Evolutionary conservation across 2,113 vertebrate genomes (phyloP).

Genomic region (Leucoraja erinaceus): DNA sequence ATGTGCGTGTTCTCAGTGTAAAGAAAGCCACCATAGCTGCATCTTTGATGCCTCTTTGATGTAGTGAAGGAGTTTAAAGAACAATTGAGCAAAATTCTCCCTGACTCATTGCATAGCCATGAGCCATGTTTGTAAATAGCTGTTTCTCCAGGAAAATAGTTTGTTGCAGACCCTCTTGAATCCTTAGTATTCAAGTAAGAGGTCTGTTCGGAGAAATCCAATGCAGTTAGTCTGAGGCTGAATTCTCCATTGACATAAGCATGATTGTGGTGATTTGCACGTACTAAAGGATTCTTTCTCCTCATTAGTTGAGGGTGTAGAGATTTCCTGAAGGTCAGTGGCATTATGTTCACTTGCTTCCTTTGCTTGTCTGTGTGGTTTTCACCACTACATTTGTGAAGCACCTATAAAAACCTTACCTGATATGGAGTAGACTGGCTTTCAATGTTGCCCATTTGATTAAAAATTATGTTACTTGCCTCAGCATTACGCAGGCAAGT

Average conservation of each 20-base stretch:
- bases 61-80: slow-evolving; percentile 59
- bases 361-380: not conserved
- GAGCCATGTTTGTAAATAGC: not conserved
- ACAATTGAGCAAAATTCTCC: slow-evolving; percentile 53
- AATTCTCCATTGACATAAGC: not conserved
- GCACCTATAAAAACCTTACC: not conserved
- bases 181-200: not conserved
- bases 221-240: not conserved
- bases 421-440: not conserved
- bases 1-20: slow-evolving; percentile 60
- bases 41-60: slow-evolving; percentile 65
- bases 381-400: not conserved
- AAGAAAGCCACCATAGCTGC: slow-evolving; percentile 49
- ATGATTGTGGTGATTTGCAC: not conserved
- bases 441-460: not conserved
- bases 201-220: not conserved
- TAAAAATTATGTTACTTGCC: not conserved
- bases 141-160: not conserved
- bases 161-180: not conserved
- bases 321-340: not conserved
- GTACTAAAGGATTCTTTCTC: not conserved
- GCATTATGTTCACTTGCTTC: not conserved
- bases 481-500: not conserved
- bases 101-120: slow-evolving; percentile 49
- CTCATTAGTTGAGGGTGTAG: not conserved